These are phyloP conservation scores for Ailuropoda melanoleuca DNA, from an alignment of 2,113 vertebrate genomes.

Conservation along the genomic window DNA sequence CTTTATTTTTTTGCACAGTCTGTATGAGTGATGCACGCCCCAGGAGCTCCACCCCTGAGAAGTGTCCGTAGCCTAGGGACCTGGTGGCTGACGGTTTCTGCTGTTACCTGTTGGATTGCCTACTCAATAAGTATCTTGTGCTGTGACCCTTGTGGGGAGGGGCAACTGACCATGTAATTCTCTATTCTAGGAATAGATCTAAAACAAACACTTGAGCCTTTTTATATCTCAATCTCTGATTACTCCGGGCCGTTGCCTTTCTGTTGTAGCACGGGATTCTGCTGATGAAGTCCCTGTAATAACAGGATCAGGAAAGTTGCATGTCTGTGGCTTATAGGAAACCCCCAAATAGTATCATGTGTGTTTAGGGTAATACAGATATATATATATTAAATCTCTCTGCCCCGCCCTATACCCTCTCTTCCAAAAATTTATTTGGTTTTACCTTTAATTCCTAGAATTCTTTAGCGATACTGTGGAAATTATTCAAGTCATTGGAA, in stretches of 20 bases:
- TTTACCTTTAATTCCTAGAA: slow-evolving; percentile 76
- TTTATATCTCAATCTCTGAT: slow-evolving; percentile 81
- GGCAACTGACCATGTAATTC: slow-evolving; percentile 82
- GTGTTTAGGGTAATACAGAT: slow-evolving; percentile 31
- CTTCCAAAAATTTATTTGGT: slow-evolving; percentile 50
- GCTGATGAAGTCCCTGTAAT: slow-evolving; percentile 48
- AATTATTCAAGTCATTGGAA: slow-evolving; percentile 38
- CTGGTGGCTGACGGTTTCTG: slow-evolving; percentile 60
- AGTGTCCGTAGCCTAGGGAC: slow-evolving; percentile 66
- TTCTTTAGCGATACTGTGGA: slow-evolving; percentile 57
- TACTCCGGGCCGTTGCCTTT: slow-evolving; percentile 56
- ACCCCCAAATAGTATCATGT: slow-evolving; percentile 54
- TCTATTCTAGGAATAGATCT: slow-evolving; percentile 91
- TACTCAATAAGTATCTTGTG: slow-evolving; percentile 75
- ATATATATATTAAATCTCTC: slow-evolving; percentile 1
- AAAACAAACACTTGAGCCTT: slow-evolving; percentile 82
- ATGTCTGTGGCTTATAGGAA: slow-evolving; percentile 75
- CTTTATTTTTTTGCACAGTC: slow-evolving; percentile 73
- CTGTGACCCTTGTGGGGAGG: slow-evolving; percentile 82
- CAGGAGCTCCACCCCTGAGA: slow-evolving; percentile 67
- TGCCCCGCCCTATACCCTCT: neutral
- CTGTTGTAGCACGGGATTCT: slow-evolving; percentile 34
- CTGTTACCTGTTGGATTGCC: slow-evolving; percentile 75
- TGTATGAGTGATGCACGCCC: slow-evolving; percentile 36
- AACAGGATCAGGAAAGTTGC: slow-evolving; percentile 57